Percentiles rank a stretch among this genome's conserved stretches.
These are phyloP conservation scores for Poecilia wingei DNA, from an alignment of 2,797 vertebrate genomes.

Conservation along the genomic window DNA sequence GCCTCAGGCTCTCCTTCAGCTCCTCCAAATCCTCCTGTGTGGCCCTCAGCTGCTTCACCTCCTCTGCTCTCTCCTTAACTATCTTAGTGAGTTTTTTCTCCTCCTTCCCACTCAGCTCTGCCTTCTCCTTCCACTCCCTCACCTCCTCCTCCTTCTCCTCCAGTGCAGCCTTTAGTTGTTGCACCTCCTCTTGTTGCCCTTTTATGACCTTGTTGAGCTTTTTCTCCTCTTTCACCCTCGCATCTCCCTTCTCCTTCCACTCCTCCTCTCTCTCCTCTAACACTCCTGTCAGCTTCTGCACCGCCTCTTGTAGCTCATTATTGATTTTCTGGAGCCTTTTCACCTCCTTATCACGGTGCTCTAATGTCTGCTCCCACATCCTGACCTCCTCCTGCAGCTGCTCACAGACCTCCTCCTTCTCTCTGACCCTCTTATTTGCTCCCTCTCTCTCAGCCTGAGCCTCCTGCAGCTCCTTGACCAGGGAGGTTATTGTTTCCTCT, in stretches of 20 bases:
- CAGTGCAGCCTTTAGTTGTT: constrained; percentile 12
- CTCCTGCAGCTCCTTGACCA: constrained; percentile 41
- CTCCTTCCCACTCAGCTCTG: constrained; percentile 32
- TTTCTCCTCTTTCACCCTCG: constrained; percentile 14
- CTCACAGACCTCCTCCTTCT: constrained; percentile 43
- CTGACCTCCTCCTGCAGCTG: constrained; percentile 71
- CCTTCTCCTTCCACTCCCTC: constrained; percentile 16
- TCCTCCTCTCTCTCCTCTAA: constrained; percentile 72
- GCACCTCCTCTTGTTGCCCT: constrained; percentile 48
- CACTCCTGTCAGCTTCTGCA: neutral
- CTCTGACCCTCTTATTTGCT: constrained; percentile 49
- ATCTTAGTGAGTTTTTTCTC: constrained; percentile 3
- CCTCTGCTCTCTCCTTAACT: constrained; percentile 66
- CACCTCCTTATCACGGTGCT: constrained; percentile 26
- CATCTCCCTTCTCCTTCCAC: constrained; percentile 40
- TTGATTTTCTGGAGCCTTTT: constrained; percentile 42
- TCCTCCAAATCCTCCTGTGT: constrained; percentile 19
- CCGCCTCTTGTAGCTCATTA: constrained; percentile 47
- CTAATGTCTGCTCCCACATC: constrained; percentile 45
- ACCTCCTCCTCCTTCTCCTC: constrained; percentile 22
- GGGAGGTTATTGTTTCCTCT: constrained; percentile 24
- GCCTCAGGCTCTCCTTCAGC: constrained; percentile 17
- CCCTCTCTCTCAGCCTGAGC: constrained; percentile 49
- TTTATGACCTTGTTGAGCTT: constrained; percentile 47
- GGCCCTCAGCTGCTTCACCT: constrained; percentile 52